These are phyloP conservation scores for Conopomorpha cramerella DNA, from an alignment of 1,140 invertebrate species.

Conservation along the genomic window DNA sequence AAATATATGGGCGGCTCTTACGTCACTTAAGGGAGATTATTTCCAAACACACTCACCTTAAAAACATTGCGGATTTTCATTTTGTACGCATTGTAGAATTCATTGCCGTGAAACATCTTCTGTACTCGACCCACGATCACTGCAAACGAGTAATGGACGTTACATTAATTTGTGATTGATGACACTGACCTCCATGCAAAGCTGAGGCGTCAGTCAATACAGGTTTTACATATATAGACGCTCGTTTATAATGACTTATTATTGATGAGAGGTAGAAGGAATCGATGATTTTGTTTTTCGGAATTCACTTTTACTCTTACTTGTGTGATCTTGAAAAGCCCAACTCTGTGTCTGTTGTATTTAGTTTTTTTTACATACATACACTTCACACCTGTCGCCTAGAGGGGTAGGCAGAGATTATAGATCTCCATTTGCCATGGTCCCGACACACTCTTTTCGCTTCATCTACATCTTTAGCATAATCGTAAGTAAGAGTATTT, in stretches of 20 bases:
- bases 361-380: too few species aligned
- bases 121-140: conserved; percentile 73
- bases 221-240: not conserved
- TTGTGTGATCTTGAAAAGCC: not conserved
- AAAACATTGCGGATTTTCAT: conserved; percentile 77
- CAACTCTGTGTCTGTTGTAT: too few species aligned
- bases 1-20: too few species aligned
- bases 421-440: too few species aligned
- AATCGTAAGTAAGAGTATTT: too few species aligned
- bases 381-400: too few species aligned
- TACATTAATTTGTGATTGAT: not conserved
- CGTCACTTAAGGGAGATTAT: too few species aligned
- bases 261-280: not conserved
- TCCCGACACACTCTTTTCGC: too few species aligned
- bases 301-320: not conserved
- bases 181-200: not conserved
- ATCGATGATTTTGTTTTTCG: not conserved
- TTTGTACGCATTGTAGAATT: conserved; percentile 68
- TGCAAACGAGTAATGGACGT: conserved; percentile 44
- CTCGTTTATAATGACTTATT: not conserved
- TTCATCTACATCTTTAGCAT: too few species aligned
- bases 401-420: too few species aligned
- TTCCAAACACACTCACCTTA: conserved; percentile 67
- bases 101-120: conserved; percentile 58
- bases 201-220: not conserved